phyloP scores from a whole-genome alignment of 2,888 invertebrate species.

The Chymomyza fuscimana region DNA sequence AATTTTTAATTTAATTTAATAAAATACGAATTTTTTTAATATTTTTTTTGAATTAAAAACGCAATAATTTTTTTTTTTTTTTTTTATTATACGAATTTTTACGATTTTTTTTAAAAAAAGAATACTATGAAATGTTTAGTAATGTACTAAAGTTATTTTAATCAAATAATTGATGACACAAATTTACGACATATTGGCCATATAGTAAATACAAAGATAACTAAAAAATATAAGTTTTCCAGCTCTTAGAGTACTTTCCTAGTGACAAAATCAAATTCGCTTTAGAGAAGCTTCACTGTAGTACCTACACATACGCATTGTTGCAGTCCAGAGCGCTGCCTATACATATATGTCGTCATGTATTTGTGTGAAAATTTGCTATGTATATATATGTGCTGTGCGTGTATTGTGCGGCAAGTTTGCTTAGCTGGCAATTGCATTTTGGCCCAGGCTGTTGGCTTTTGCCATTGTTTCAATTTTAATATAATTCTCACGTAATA shows the following conservation, averaged over 20 bases:
- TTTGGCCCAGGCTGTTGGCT: conserved; percentile 27
- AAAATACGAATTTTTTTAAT: too few relatives aligned
- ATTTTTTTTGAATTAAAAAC: too few relatives aligned
- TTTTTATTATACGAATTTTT: too few relatives aligned
- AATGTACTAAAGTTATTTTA: too few relatives aligned
- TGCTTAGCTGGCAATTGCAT: conserved; percentile 43
- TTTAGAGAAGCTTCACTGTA: neutral
- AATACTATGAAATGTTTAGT: too few relatives aligned
- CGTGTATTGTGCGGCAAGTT: conserved; percentile 1
- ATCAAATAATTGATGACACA: too few relatives aligned
- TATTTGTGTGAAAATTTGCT: neutral
- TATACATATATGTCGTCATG: neutral
- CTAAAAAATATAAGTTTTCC: too few relatives aligned
- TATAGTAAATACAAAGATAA: too few relatives aligned
- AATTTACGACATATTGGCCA: too few relatives aligned
- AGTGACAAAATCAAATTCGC: neutral
- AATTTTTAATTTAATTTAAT: too few relatives aligned
- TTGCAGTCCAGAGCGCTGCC: neutral
- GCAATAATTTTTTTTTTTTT: too few relatives aligned
- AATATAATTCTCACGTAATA: conserved; percentile 77
- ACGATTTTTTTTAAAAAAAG: too few relatives aligned
- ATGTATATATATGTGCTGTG: neutral
- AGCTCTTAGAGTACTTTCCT: neutral
- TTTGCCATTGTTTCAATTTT: conserved; percentile 70
- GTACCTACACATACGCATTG: neutral